Base-by-base conservation (phyloP, 2,797 vertebrate genomes). In the Hozukius guyotensis region DNA sequence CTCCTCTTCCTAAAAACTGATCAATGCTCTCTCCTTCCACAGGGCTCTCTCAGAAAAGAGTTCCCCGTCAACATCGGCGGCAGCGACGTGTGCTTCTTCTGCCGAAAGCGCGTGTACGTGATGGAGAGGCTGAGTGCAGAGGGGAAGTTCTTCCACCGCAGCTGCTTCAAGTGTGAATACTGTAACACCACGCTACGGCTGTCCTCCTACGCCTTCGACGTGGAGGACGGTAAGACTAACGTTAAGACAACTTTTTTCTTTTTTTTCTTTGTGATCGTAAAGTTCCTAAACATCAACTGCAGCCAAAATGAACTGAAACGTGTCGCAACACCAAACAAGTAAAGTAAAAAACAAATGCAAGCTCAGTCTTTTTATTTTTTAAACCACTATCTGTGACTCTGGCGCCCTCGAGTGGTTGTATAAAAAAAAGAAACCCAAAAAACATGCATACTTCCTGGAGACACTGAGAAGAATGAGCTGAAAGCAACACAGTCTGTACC, bases 61-160 rank as follows among this genome's bases (percentile, higher is more conserved):
- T 99, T 99, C 77, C 98, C 98, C 0, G 97, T 97, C 92, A 99
- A 98, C 92, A 87, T 99, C 34, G 99, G 98, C 4, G 99, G 98
- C 91, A 99, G 99, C 3, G 99, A 99, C 2, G 98, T 98, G 2
- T 99, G 99, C 70, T 99, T 97, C 91, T 99, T 99, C 95, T 99
- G 99, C 87, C 96, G 87, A 65, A 97, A 97, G 91, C 97, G 99
- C 0, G 99, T 99, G 31, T 99, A 99, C 0, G 98, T 99, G 88
- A 99, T 99, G 99, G 99, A 99, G 94, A 87, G 99, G 65, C 95
- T 99, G 68, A 99, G 99, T 0, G 98, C 99, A 0, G 99, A 99
- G 92, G 99, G 98, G 74, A 99, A 98, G 94, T 99, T 99, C 95
- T 99, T 99, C 96, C 99, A 99, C 68, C 97, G 99, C 81, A 98